These are phyloP conservation scores for Protosalanx chinensis DNA, from an alignment of 2,797 vertebrate species.

Conservation along the genomic window DNA sequence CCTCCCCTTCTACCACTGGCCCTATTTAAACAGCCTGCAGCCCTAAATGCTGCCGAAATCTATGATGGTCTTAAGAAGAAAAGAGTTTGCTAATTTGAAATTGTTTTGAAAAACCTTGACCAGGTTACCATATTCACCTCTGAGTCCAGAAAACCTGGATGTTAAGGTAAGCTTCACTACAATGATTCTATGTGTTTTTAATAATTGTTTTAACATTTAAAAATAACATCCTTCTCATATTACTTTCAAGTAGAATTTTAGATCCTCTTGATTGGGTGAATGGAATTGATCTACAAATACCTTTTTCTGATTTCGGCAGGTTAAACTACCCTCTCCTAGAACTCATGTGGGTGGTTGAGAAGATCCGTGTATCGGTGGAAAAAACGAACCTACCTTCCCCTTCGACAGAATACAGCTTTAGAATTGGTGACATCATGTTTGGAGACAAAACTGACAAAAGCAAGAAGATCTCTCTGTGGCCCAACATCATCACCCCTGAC, in stretches of 20 bases:
- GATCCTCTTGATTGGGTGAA: neutral
- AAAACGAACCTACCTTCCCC: slow-evolving; percentile 68
- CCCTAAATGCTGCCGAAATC: slow-evolving; percentile 58
- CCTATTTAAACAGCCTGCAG: slow-evolving; percentile 67
- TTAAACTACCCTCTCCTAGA: slow-evolving; percentile 23
- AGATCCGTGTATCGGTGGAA: slow-evolving; percentile 73
- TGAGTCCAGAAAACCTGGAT: slow-evolving; percentile 40
- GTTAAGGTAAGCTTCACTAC: slow-evolving; percentile 58
- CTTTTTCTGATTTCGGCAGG: slow-evolving; percentile 14
- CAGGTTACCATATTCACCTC: slow-evolving; percentile 14
- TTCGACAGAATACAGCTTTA: slow-evolving; percentile 67
- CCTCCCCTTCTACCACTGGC: slow-evolving; percentile 38
- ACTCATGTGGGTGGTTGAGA: slow-evolving; percentile 77
- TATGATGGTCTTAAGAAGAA: slow-evolving; percentile 46
- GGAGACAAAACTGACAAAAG: slow-evolving; percentile 68
- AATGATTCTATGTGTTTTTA: neutral
- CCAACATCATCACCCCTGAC: slow-evolving; percentile 90
- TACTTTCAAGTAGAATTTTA: neutral
- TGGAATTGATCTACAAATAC: neutral
- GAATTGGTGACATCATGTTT: slow-evolving; percentile 72
- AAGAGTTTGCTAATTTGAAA: slow-evolving; percentile 33
- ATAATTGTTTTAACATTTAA: neutral
- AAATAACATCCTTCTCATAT: neutral
- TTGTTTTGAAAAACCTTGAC: slow-evolving; percentile 22
- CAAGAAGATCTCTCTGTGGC: slow-evolving; percentile 70